Base-by-base conservation (phyloP, 2,797 vertebrate genomes). In the Nyctalus aviator region DNA sequence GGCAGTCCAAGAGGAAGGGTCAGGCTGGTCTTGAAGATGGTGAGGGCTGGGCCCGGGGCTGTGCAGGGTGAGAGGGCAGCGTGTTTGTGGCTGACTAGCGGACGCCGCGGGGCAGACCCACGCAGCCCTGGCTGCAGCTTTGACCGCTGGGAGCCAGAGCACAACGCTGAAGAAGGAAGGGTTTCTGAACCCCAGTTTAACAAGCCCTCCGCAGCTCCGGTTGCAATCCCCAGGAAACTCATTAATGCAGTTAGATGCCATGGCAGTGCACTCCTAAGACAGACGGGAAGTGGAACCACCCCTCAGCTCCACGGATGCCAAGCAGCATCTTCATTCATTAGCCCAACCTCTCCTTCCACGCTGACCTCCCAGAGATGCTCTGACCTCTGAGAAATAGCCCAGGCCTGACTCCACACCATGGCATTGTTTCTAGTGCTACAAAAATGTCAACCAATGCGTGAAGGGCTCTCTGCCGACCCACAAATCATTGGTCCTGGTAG, bases 111-210 rank as follows among this genome's bases (percentile, higher is more conserved):
- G 59, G 77, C 95, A 78, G 88, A 46, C 71, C 89, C 0, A 32
- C n/a, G 35, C 18, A 75, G 73, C 76, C 37, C 18, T 64, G 69
- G 89, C 78, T 7, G 73, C 84, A 83, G 94, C 86, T 91, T 46
- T 15, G 23, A 48, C 44, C 37, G 8, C 44, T 89, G 94, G 95
- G 85, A 93, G 88, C 87, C 18, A 14, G n/a, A 50, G 86, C 66
- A 3, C 68, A 79, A 88, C 35, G 14, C 66, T 96, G 95, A 57
- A 14, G 84, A 93, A 94, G 88, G 82, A 94, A 97, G 91, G 93
- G 92, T 90, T 94, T 91, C 93, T 97, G 96, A 93, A 95, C 92
- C 68, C 93, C 48, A 13, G 85, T 95, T 96, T 94, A 64, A 97
- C 95, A 97, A 97, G 95, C 94, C 87, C 81, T 95, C 59, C 44